Evolutionary conservation across 2,888 invertebrate species (phyloP), one percentile per base, ranked within the genome.

Genomic region (Luperina nickerlii): DNA sequence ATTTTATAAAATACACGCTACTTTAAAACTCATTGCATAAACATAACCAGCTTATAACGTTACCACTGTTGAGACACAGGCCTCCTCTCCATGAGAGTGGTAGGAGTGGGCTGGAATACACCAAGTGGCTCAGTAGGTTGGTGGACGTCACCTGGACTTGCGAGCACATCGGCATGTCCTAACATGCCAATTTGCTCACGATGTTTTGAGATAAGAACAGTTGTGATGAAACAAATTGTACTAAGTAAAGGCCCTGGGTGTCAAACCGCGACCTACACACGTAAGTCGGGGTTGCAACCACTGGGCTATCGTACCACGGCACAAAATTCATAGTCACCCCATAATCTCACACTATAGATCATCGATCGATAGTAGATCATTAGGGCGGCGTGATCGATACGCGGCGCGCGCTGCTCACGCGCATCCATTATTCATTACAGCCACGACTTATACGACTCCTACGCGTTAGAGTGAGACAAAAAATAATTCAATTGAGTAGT

Each of bases 311-410:
- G 8, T 63, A 18, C 7, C 27, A 2, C 0, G 18, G 18, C 1
- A 63, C n/a, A 65, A 51, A 70, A 72, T 13, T 42, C 76, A 75
- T 84, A 51, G 88, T 69, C 83, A 81, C 84, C 81, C 57, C 24
- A 83, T 68, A 63, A 79, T 57, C 60, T 83, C 71, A 80, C 84
- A 82, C 86, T 86, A 84, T 89, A 89, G 89, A 88, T 89, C 88
- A 89, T 70, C 70, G 85, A 79, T 85, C 78, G 88, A 90, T 89
- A 87, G 80, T 89, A 90, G 89, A 89, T 89, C 89, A 90, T 90
- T 90, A 87, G 89, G 83, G 85, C 83, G 88, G 88, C 86, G 86
- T 87, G 89, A 88, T 88, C 82, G 90, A 87, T 87, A 87, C 82
- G 76, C 84, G 84, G 83, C 88, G 85, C 90, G 85, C 84, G 87